Evolutionary conservation across 2,797 vertebrate genomes (phyloP), one percentile per base, ranked within the genome.

Genomic region (Pterois miles): DNA sequence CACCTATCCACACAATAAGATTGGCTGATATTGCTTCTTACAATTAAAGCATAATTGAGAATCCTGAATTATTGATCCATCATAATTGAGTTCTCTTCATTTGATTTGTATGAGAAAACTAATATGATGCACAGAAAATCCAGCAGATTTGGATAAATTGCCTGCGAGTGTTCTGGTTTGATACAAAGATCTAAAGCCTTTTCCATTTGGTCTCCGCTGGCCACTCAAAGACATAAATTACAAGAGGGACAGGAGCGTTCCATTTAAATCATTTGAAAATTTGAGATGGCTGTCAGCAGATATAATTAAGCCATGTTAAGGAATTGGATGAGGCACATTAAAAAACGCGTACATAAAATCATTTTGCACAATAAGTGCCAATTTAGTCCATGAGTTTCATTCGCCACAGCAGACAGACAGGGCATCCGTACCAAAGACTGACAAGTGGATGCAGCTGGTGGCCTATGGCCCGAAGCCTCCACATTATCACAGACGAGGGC

Each of bases 361-460:
- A 82, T 84, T 76, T 75, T 69, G 86, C 89, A 91, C 89, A 94
- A 92, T 94, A 88, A 90, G 87, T 82, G 86, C 89, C 90, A 89
- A 92, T 94, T 93, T 90, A 91, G 88, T 88, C 89, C 88, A 82
- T 33, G 89, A 81, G 91, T 87, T 88, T 81, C 83, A 88, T 90
- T 89, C 67, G 83, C 83, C 83, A 53, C 84, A 59, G 88, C 91
- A 91, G 90, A 93, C 93, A 94, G 91, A 92, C 91, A 91, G 92
- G 91, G 93, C 93, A 93, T 94, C 91, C 93, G 93, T 92, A 92
- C 88, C 90, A 91, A 88, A 91, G 91, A 88, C 88, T 91, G 93
- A 94, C 93, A 95, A 96, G 95, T 95, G 95, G 91, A 94, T 95
- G 93, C 95, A 96, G 95, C 95, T 96, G 95, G 94, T 94, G 93